Conservation (phyloP, 2,888 invertebrate species). For the Caenorhabditis drosophilae region DNA sequence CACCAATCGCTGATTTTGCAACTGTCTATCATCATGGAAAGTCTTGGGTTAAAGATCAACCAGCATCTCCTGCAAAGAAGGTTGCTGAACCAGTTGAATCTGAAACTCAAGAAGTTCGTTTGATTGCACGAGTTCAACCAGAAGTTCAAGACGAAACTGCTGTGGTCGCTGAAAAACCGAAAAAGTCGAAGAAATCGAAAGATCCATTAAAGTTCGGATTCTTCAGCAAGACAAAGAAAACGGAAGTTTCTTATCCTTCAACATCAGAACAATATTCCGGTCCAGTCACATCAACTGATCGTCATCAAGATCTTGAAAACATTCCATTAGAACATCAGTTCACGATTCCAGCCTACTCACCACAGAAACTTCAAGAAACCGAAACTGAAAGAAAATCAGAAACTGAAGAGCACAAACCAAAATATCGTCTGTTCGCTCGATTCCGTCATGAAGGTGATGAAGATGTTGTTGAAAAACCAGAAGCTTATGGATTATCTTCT, state of each 20-base stretch:
- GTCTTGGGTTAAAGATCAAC: conserved; percentile 25
- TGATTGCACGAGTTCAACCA: conserved; percentile 10
- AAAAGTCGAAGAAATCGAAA: conserved; percentile 8
- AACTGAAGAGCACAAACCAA: conserved; percentile 10
- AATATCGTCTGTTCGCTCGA: conserved; percentile 8
- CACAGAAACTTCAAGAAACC: conserved; percentile 12
- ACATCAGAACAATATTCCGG: conserved; percentile 21
- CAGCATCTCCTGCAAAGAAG: conserved; percentile 24
- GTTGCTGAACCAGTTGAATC: conserved; percentile 8
- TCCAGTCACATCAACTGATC: conserved; percentile 16
- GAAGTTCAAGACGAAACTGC: conserved; percentile 6
- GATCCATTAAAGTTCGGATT: conserved; percentile 7
- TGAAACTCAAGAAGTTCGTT: conserved; percentile 9
- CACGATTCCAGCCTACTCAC: conserved; percentile 17
- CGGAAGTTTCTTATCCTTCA: conserved; percentile 5
- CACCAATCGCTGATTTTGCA: conserved; percentile 14
- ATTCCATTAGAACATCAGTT: conserved; percentile 15
- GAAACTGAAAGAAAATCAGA: conserved; percentile 2
- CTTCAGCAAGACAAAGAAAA: conserved; percentile 1
- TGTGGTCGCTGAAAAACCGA: conserved; percentile 5
- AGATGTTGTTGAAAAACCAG: conserved; percentile 20
- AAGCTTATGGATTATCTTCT: conserved; percentile 16
- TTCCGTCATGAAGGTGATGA: conserved; percentile 21
- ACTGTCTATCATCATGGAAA: conserved; percentile 22
- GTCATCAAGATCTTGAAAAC: conserved; percentile 25